Conservation (phyloP, 2,113 vertebrate species). For the Probosciger aterrimus region DNA sequence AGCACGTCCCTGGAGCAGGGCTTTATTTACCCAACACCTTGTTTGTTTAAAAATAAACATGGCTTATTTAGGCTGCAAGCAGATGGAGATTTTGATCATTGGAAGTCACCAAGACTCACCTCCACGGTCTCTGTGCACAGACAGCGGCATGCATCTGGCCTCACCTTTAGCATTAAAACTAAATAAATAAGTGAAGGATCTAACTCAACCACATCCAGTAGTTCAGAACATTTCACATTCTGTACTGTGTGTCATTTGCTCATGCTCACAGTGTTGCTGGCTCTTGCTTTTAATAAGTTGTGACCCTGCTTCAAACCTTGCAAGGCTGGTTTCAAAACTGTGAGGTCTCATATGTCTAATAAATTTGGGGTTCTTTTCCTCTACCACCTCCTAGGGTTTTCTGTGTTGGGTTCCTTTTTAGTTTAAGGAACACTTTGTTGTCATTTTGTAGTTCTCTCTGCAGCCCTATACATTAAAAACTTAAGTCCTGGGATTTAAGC, state of each 20-base stretch:
- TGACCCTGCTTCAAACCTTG: neutral
- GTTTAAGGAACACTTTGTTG: neutral
- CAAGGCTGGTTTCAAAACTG: neutral
- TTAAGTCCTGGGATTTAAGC: neutral
- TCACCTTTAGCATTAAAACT: neutral
- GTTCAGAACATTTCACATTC: neutral
- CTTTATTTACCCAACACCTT: neutral
- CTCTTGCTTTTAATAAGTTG: neutral
- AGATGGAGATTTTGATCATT: neutral
- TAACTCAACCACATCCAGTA: neutral
- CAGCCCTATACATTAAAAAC: neutral
- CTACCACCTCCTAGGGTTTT: neutral
- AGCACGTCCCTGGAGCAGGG: neutral
- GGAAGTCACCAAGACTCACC: neutral
- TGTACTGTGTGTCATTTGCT: neutral
- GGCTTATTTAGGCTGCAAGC: neutral
- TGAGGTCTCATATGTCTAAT: neutral
- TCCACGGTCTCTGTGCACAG: accelerated
- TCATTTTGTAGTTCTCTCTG: neutral
- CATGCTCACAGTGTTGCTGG: neutral
- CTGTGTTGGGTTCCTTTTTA: neutral
- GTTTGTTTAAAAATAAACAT: neutral
- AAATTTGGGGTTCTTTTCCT: neutral
- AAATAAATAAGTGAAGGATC: neutral
- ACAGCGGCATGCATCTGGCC: neutral